Evolutionary conservation across 2,113 vertebrate species (phyloP).

Genomic region (Apodemus speciosus): DNA sequence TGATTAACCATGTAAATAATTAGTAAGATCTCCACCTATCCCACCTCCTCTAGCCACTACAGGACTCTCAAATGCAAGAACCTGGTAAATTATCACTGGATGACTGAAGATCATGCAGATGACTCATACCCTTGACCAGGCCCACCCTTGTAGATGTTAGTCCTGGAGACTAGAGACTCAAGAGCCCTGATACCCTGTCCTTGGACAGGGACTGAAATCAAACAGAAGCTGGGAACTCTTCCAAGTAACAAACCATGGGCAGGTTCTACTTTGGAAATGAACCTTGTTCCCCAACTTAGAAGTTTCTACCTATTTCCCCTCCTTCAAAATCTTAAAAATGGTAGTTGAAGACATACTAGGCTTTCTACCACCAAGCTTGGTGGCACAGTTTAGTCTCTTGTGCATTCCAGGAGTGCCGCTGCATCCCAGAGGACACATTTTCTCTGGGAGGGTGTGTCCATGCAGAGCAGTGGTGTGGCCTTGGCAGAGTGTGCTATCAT

Average conservation of each 20-base stretch:
- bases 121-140: rapidly evolving
- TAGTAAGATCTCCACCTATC: not conserved
- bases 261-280: not conserved
- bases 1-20: not conserved
- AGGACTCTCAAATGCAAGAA: not conserved
- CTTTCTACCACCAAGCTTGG: not conserved
- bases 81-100: no score
- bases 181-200: no score
- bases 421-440: no score
- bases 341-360: no score
- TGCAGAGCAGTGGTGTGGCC: no score
- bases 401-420: not conserved
- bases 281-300: not conserved
- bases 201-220: not conserved
- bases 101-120: not conserved
- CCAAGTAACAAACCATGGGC: not conserved
- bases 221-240: not conserved
- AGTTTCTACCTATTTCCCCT: not conserved
- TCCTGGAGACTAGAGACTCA: not conserved
- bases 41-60: rapidly evolving
- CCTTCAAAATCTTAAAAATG: no score
- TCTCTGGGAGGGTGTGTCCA: rapidly evolving
- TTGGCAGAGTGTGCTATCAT: not conserved
- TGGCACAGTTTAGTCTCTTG: rapidly evolving
- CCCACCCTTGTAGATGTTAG: rapidly evolving